Conservation (phyloP, 2,113 vertebrate species). For the Platysternon megacephalum region DNA sequence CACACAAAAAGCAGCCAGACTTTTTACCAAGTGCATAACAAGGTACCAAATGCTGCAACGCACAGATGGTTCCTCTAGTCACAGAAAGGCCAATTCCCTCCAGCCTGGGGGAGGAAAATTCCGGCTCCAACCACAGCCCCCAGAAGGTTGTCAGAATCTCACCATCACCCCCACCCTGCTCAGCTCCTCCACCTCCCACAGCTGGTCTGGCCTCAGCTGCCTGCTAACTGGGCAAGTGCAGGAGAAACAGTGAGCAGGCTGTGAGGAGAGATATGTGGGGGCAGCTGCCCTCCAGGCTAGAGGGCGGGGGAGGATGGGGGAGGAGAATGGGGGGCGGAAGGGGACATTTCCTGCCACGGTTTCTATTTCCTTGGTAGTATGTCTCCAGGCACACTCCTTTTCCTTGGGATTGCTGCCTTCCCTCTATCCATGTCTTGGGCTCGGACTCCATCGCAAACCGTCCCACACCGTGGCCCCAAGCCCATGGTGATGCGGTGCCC, state of each 20-base stretch:
- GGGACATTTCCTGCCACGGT: background rate
- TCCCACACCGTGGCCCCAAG: background rate
- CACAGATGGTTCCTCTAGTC: background rate
- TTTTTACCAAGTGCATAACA: no score
- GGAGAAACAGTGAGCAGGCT: background rate
- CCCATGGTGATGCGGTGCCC: background rate
- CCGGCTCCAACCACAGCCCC: background rate
- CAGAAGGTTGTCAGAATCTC: background rate
- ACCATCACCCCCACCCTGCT: background rate
- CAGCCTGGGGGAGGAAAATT: rapidly evolving
- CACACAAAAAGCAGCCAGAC: no score
- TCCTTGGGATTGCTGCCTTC: background rate
- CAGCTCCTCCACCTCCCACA: background rate
- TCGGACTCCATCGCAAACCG: background rate
- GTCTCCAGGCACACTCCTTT: background rate
- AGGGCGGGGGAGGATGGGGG: background rate
- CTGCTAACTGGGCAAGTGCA: background rate
- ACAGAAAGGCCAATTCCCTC: background rate
- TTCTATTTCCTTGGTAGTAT: background rate
- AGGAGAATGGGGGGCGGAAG: background rate
- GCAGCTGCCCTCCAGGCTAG: background rate
- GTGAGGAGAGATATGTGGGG: background rate
- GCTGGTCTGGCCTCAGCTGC: background rate
- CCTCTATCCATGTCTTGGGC: background rate
- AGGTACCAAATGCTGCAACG: background rate